Evolutionary conservation across 2,113 vertebrate genomes (phyloP), one percentile per base, ranked within the genome.

Genomic region (Sigmodon hispidus): DNA sequence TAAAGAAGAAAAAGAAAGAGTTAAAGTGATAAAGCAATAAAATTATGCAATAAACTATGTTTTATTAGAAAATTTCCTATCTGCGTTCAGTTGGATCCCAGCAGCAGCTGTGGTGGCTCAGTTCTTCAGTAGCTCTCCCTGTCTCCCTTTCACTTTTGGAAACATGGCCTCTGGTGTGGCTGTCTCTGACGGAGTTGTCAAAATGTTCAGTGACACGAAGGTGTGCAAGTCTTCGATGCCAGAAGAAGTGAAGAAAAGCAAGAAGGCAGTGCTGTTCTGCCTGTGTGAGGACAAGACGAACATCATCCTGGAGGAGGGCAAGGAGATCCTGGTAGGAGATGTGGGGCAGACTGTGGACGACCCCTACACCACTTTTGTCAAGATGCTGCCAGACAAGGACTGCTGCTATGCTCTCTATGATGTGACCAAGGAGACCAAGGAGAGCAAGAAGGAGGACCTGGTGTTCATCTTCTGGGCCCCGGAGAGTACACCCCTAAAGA

Each of bases 361-460:
- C 96, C 99, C 99, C 11, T 99, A 98, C 72, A 80, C 97, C 95
- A 97, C 98, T 92, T 99, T 99, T 93, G 98, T 99, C 92, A 98
- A 98, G 90, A 99, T 99, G 99, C 98, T 99, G 79, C 99, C 99
- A 0, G 86, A 96, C 40, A 70, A 99, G 1, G 99, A 99, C 97
- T 99, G 99, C 96, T 99, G 99, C 96, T 99, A 99, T 0, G 99
- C 98, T 24, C 98, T 99, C 48, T 99, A 99, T 1, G 99, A 99
- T 0, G 99, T 99, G 26, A 98, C 98, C 84, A 99, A 99, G 0
- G 99, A 99, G 98, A 99, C 99, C 97, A 99, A 99, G 98, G 99
- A 99, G 97, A 99, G 99, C 94, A 99, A 99, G 98, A 99, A 99
- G 97, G 99, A 99, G 97, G 99, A 99, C 87, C 98, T 99, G 91